phyloP scores from a whole-genome alignment of 2,888 invertebrate species.

The Therioaphis trifolii region DNA sequence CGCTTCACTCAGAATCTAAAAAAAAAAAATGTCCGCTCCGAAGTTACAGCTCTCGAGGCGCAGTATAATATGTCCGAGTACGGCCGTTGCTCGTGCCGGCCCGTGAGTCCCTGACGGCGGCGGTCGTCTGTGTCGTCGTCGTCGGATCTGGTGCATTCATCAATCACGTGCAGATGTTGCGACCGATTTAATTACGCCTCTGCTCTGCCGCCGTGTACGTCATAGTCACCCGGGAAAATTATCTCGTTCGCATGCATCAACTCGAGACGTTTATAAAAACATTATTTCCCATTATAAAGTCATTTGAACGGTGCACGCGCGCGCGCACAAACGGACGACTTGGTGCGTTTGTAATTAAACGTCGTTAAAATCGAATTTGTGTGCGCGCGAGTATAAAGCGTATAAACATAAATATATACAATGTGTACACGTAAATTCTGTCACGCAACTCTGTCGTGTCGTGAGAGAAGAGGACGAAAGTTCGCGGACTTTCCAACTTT shows the following conservation, averaged over 20 bases:
- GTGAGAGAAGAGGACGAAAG: too few species aligned
- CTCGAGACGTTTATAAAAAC: slow-evolving; percentile 54
- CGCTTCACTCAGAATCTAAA: too few species aligned
- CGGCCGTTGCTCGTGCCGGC: too few species aligned
- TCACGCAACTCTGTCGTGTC: too few species aligned
- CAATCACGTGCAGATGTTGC: slow-evolving; percentile 60
- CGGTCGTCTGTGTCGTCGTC: too few species aligned
- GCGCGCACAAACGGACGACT: not conserved
- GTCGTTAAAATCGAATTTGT: slow-evolving; percentile 45
- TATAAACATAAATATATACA: too few species aligned
- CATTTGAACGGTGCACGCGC: slow-evolving; percentile 26
- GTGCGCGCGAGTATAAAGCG: not conserved
- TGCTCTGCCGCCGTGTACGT: not conserved
- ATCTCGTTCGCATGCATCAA: slow-evolving; percentile 46
- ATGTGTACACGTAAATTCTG: too few species aligned
- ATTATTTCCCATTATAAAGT: slow-evolving; percentile 45
- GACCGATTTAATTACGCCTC: slow-evolving; percentile 54
- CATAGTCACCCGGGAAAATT: slow-evolving; percentile 41
- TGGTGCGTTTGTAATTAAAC: slow-evolving; percentile 40
- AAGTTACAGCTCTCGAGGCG: too few species aligned
- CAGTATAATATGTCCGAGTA: too few species aligned
- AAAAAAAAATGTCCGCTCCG: too few species aligned
- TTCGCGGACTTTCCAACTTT: too few species aligned
- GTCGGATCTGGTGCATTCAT: slow-evolving; percentile 39
- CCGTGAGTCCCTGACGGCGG: too few species aligned